Base-by-base conservation (phyloP, 2,113 vertebrate species). In the Triplophysa rosa region DNA sequence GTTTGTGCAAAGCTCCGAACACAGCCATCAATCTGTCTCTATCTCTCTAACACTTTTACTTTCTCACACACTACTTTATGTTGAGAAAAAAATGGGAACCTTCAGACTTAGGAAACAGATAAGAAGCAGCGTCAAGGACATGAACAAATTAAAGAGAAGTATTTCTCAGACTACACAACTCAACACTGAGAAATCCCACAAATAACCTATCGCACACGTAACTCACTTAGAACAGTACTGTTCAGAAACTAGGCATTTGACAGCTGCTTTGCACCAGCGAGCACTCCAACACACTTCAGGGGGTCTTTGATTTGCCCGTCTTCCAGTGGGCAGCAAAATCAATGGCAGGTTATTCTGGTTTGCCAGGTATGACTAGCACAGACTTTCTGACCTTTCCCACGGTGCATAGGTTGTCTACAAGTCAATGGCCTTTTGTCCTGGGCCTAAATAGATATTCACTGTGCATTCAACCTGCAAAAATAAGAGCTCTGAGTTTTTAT, bases 311-410 rank as follows among this genome's bases (percentile, higher is more conserved):
- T 77, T 65, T 54, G 62, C 74, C 52, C 65, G 74, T 37, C 75
- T 70, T 49, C 52, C 66, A 67, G 77, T 56, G 37, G 65, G 69
- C 47, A 42, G 49, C 49, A 66, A 42, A 84, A 84, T 84, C 80
- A 67, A 84, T 82, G 70, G 70, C 59, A 62, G 67, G 70, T 79
- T 82, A 76, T 82, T 82, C 80, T 66, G 59, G 59, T 64, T 79
- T 82, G 70, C 62, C 71, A 82, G 76, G 59, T 70, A 70, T 33
- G 59, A 69, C 76, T 76, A 66, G 52, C 59, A 75, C 68, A 45
- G 26, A 76, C 61, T 52, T 24, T 14, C 26, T 84, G 80, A 84
- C 83, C 81, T 85, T 83, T 64, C 29, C 19, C 62, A 56, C 58
- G 62, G 71, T 66, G 33, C 72, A 67, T 5, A 24, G 52, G 19